Base-by-base conservation (phyloP, 2,888 invertebrate genomes). In the Emmelina monodactyla region DNA sequence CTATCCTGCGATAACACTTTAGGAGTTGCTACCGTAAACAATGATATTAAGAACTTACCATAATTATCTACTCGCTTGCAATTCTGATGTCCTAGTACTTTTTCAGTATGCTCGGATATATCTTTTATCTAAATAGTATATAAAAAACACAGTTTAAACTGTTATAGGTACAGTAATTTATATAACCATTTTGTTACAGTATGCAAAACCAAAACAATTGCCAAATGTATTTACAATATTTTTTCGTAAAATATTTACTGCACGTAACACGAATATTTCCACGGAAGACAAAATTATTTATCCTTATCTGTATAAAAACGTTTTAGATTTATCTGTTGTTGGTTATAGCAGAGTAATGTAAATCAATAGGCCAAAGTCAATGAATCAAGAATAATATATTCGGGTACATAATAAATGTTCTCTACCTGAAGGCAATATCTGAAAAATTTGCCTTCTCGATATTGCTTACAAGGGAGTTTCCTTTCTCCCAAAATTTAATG, bases 401-500 rank as follows among this genome's bases (percentile, higher is more conserved):
- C 76, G 79, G 79, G 79, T 79, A 79, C 78, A 79, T 79, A 79
- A 79, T 79, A 79, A 79, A 79, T 79, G 79, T 78, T 75, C 75
- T 69, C 79, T 79, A 79, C 79, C 79, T 79, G 79, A 75, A 79
- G 70, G 78, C 78, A 79, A 79, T 79, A 79, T 79, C 79, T 79
- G 78, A 79, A 79, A 79, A 79, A 78, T 79, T 79, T 79, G 76
- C 79, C 78, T 78, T 65, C 71, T 76, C 78, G 75, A 78, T 78
- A 78, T 79, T 78, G 79, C 79, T 79, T 79, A 79, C 78, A 78
- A 75, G 73, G 70, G 71, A 76, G 76, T 79, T 78, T 78, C 75
- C 75, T 75, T 78, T 78, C 78, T 75, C 78, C 76, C 71, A 71
- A 78, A 79, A 78, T 79, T 79, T 79, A 79, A 79, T 79, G 78